These are phyloP conservation scores for Plutomurus gul DNA, from an alignment of 1,140 invertebrate genomes.

Conservation along the genomic window DNA sequence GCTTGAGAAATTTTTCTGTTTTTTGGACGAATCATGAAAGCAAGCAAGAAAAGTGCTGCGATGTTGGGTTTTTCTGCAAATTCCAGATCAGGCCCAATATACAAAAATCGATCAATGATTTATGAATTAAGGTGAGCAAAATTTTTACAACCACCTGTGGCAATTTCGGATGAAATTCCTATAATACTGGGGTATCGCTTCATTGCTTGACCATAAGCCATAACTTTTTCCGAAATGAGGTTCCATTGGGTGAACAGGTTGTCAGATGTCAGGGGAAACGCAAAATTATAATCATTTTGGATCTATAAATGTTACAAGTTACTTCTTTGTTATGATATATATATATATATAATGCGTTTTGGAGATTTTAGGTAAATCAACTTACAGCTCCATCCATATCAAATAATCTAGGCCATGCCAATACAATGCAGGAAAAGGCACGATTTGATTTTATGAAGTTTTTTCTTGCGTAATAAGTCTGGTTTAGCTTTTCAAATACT, in stretches of 20 bases:
- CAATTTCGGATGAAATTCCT: background rate
- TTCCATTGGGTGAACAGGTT: background rate
- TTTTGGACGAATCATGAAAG: background rate
- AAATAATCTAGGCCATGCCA: background rate
- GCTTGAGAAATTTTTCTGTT: background rate
- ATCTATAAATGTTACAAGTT: too few relatives aligned
- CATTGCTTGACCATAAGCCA: background rate
- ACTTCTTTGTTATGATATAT: background rate
- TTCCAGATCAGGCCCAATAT: too few relatives aligned
- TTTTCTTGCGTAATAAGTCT: background rate
- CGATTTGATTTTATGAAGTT: background rate
- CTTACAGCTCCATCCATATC: background rate
- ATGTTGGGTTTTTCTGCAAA: background rate
- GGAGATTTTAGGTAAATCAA: background rate
- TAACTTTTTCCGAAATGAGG: background rate
- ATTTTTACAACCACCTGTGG: background rate
- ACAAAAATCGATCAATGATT: too few relatives aligned
- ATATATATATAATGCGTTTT: background rate
- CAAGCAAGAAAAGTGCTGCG: background rate
- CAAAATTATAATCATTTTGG: background rate
- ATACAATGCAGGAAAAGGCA: background rate
- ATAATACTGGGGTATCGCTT: background rate
- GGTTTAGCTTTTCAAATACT: constrained; percentile 10
- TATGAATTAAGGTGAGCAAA: background rate
- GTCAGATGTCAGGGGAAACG: background rate